Evolutionary conservation across 2,797 vertebrate genomes (phyloP).

Genomic region (Cossypha niveicapilla): DNA sequence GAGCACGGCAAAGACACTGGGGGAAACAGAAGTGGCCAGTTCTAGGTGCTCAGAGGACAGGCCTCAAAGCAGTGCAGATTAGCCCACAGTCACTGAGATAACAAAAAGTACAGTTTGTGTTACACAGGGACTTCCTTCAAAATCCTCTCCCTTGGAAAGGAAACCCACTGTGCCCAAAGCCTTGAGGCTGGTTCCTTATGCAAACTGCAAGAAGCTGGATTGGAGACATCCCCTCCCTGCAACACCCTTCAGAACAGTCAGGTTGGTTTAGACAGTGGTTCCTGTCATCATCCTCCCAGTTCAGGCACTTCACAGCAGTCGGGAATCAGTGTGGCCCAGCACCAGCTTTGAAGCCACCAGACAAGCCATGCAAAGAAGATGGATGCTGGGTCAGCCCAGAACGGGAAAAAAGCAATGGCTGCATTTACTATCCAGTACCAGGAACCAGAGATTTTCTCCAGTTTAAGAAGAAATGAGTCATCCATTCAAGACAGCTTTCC

Average conservation of each 20-base stretch:
- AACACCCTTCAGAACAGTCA: not conserved
- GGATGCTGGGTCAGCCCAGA: not conserved
- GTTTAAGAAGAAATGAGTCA: not conserved
- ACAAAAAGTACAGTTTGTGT: rapidly evolving
- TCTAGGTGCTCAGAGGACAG: not conserved
- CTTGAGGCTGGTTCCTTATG: not conserved
- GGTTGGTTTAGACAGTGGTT: not conserved
- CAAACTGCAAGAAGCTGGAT: not conserved
- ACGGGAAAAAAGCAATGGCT: not conserved
- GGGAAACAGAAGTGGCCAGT: not conserved
- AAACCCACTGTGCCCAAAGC: not conserved
- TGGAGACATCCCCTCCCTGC: not conserved
- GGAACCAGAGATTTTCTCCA: not conserved
- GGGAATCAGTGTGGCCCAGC: not conserved
- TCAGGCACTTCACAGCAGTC: not conserved
- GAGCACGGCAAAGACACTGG: not conserved
- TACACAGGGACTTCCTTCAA: not conserved
- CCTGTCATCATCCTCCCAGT: not conserved
- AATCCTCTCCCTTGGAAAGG: not conserved
- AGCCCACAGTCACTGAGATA: not conserved
- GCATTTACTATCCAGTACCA: not conserved
- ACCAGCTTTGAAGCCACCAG: not conserved
- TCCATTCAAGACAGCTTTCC: not conserved
- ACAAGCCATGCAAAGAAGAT: rapidly evolving
- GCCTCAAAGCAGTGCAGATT: not conserved